phyloP scores from a whole-genome alignment of 2,888 invertebrate genomes.

The Scrobipalpa atriplicella region DNA sequence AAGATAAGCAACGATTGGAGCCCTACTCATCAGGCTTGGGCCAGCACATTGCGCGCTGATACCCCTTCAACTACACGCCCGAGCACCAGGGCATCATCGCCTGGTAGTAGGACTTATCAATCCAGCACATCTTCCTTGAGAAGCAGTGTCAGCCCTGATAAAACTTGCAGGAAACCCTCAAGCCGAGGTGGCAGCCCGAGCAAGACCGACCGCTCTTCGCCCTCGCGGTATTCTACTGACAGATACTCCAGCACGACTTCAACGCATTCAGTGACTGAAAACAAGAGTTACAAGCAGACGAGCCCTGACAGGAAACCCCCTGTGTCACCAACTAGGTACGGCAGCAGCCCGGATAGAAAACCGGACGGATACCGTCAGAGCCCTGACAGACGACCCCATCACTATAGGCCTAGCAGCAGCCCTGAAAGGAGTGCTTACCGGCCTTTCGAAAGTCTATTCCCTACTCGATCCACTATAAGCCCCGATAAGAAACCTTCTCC shows the following conservation, averaged over 20 bases:
- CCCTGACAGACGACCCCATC: conserved; percentile 58
- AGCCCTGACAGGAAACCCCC: conserved; percentile 58
- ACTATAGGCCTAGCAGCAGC: conserved; percentile 39
- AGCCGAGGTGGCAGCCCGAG: conserved; percentile 66
- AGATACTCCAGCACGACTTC: conserved; percentile 58
- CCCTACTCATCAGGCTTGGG: conserved; percentile 90
- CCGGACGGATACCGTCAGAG: conserved; percentile 51
- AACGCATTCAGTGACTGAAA: conserved; percentile 55
- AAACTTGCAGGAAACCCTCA: conserved; percentile 57
- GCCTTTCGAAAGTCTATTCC: conserved; percentile 28
- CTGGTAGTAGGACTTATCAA: conserved; percentile 77
- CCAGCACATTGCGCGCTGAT: conserved; percentile 86
- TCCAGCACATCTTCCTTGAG: conserved; percentile 80
- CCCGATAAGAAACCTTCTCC: conserved; percentile 32
- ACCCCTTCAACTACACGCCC: conserved; percentile 81
- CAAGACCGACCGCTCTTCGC: conserved; percentile 62
- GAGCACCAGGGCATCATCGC: conserved; percentile 80
- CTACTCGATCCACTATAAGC: conserved; percentile 34
- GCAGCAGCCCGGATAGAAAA: conserved; percentile 59
- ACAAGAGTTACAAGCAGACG: conserved; percentile 50
- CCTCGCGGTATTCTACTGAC: conserved; percentile 57
- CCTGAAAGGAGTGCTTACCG: conserved; percentile 45
- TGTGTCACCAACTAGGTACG: conserved; percentile 54
- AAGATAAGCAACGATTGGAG: conserved; percentile 85
- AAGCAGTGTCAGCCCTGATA: conserved; percentile 80